A percentile compares a stretch with the other conserved stretches of the same genome.
phyloP scores from a whole-genome alignment of 1,140 invertebrate species.

The Heliothis virescens region DNA sequence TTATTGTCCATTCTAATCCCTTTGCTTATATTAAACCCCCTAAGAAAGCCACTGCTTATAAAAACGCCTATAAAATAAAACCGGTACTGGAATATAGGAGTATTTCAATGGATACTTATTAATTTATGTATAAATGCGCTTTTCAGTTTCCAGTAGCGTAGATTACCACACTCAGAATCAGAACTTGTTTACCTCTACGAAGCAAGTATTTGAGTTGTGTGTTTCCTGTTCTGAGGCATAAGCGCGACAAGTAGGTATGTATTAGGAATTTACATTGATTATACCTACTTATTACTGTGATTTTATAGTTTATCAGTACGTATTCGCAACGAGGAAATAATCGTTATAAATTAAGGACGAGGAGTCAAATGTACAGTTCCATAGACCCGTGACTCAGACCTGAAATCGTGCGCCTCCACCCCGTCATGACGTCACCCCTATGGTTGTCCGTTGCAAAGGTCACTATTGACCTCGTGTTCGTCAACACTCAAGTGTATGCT shows the following conservation, averaged over 20 bases:
- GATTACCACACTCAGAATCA: slow-evolving; percentile 48
- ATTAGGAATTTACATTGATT: slow-evolving; percentile 39
- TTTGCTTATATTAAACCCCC: too few species aligned
- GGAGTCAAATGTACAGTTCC: neutral
- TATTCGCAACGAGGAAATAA: slow-evolving; percentile 16
- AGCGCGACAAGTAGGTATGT: slow-evolving; percentile 25
- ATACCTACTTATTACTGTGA: slow-evolving; percentile 28
- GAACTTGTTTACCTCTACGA: slow-evolving; percentile 52
- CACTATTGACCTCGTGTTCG: slow-evolving; percentile 78
- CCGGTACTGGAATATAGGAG: neutral
- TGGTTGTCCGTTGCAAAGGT: slow-evolving; percentile 74
- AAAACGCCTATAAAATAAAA: neutral
- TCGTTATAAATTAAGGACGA: neutral
- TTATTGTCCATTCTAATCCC: too few species aligned
- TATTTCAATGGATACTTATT: slow-evolving; percentile 11
- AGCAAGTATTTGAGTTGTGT: slow-evolving; percentile 47
- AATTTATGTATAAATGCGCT: slow-evolving; percentile 9
- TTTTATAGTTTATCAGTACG: slow-evolving; percentile 39
- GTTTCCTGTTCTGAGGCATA: slow-evolving; percentile 50
- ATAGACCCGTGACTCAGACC: slow-evolving; percentile 63
- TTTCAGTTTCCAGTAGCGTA: slow-evolving; percentile 23
- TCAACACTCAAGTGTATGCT: slow-evolving; percentile 53
- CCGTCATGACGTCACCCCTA: slow-evolving; percentile 76
- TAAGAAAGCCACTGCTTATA: neutral
- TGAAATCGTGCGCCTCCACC: slow-evolving; percentile 74